Evolutionary conservation across 2,888 invertebrate genomes (phyloP), one percentile per base, ranked within the genome.

Genomic region (Ochropleura plecta): DNA sequence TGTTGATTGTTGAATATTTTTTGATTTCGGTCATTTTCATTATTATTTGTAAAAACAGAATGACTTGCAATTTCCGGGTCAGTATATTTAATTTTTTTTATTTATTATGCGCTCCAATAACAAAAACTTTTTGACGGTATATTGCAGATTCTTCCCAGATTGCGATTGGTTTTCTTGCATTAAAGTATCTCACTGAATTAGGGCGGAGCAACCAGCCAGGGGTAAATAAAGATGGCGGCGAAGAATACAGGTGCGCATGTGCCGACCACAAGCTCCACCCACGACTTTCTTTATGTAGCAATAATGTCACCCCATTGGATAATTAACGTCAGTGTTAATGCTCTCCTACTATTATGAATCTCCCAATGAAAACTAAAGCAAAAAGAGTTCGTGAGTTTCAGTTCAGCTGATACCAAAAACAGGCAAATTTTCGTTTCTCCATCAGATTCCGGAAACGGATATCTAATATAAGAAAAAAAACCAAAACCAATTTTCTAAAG

Each of bases 201-300:
- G 49, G 79, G 68, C 12, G 71, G 76, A 20, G 57, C 30, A 16
- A n/a, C 0, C 18, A 46, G 20, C 3, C 0, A 30, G 18, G 63
- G 44, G 18, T 20, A 7, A 66, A 48, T 7, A 18, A 78, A 71
- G n/a, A 84, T 84, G 84, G 84, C 81, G 67, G 40, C 40, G 8
- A 69, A 20, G 0, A 49, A 1, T 0, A 55, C 40, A 51, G 40
- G 44, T 42, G 76, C 85, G 86, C 86, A 84, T 84, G 86, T 64
- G 85, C 76, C 46, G 44, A 64, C 7, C 42, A 42, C 46, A 44
- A 72, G 71, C 78, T 60, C 71, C 80, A 40, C 80, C 80, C 72
- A 62, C 18, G 0, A 42, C 46, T 68, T 59, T 63, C 12, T n/a
- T 14, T 18, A 18, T n/a, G 30, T 49, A 9, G 49, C 48, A 44